Evolutionary conservation across 2,888 invertebrate genomes (phyloP).

Genomic region (Drosophila kuntzei): DNA sequence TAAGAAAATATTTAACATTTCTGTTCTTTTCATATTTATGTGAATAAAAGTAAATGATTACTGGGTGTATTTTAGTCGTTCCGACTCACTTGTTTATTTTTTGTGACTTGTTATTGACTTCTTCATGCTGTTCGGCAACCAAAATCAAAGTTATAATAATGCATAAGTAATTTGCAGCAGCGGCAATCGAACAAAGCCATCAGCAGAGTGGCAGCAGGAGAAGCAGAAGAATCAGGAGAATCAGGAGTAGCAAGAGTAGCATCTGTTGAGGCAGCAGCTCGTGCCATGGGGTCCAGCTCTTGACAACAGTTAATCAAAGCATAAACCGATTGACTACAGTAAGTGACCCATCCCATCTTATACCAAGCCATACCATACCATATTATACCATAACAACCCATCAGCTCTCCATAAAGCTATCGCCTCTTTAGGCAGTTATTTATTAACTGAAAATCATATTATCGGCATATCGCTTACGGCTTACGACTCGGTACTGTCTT

Average conservation of each 20-base stretch:
- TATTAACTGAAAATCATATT: slow-evolving; percentile 80
- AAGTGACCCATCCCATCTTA: slow-evolving; percentile 27
- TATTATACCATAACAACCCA: slow-evolving; percentile 9
- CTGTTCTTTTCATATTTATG: neutral
- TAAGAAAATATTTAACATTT: too few relatives aligned
- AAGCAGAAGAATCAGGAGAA: neutral
- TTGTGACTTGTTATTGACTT: slow-evolving; percentile 32
- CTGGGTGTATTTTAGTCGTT: neutral
- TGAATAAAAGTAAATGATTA: neutral
- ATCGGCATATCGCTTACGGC: slow-evolving; percentile 68
- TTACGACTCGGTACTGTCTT: slow-evolving; percentile 20
- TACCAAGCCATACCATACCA: slow-evolving; percentile 15
- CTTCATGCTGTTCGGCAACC: slow-evolving; percentile 36
- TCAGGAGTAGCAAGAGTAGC: slow-evolving; percentile 4
- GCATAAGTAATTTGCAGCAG: slow-evolving; percentile 79
- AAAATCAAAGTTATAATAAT: slow-evolving; percentile 77
- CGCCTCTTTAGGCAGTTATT: slow-evolving; percentile 70
- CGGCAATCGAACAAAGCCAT: slow-evolving; percentile 70
- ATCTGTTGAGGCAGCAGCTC: slow-evolving; percentile 50
- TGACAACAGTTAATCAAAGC: slow-evolving; percentile 77
- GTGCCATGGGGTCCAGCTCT: slow-evolving; percentile 55
- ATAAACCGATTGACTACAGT: slow-evolving; percentile 28
- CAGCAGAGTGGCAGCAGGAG: slow-evolving; percentile 27
- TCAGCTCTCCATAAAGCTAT: slow-evolving; percentile 46
- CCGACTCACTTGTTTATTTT: neutral